phyloP scores from a whole-genome alignment of 2,888 invertebrate species.

The Lysandra bellargus region DNA sequence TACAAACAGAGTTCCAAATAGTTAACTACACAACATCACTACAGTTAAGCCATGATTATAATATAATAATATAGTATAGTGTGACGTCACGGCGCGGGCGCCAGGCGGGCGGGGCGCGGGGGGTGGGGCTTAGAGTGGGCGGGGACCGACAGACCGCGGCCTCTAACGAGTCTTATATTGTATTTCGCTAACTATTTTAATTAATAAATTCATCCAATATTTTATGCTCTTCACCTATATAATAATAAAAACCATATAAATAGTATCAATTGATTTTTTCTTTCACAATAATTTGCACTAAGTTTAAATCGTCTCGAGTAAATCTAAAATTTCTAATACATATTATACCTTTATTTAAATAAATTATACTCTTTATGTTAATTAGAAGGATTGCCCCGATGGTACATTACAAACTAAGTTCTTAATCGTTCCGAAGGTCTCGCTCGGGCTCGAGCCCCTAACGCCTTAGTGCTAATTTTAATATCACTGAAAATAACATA shows the following conservation, averaged over 20 bases:
- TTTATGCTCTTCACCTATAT: constrained; percentile 76
- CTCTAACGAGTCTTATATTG: constrained; percentile 79
- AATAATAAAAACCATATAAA: constrained; percentile 79
- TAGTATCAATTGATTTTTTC: constrained; percentile 75
- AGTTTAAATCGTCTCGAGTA: constrained; percentile 72
- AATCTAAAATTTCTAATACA: constrained; percentile 81
- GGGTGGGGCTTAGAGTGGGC: constrained; percentile 41
- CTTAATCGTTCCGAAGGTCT: constrained; percentile 76
- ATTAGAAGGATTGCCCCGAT: constrained; percentile 76
- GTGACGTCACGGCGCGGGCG: constrained; percentile 33
- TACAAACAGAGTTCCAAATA: constrained; percentile 75
- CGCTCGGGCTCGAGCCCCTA: constrained; percentile 65
- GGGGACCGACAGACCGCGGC: constrained; percentile 69
- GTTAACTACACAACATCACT: constrained; percentile 79
- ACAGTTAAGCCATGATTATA: constrained; percentile 78
- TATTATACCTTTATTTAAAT: constrained; percentile 76
- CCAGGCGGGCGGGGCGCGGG: constrained; percentile 41
- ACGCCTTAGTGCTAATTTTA: constrained; percentile 54
- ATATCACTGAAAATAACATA: constrained; percentile 78
- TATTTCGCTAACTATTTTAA: constrained; percentile 81
- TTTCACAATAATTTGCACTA: constrained; percentile 79
- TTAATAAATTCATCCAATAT: constrained; percentile 81
- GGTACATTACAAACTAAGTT: constrained; percentile 78
- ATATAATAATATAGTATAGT: constrained; percentile 55
- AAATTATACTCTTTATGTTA: constrained; percentile 79